Evolutionary conservation across 1,140 invertebrate genomes (phyloP).

Genomic region (Rhyzopertha dominica): DNA sequence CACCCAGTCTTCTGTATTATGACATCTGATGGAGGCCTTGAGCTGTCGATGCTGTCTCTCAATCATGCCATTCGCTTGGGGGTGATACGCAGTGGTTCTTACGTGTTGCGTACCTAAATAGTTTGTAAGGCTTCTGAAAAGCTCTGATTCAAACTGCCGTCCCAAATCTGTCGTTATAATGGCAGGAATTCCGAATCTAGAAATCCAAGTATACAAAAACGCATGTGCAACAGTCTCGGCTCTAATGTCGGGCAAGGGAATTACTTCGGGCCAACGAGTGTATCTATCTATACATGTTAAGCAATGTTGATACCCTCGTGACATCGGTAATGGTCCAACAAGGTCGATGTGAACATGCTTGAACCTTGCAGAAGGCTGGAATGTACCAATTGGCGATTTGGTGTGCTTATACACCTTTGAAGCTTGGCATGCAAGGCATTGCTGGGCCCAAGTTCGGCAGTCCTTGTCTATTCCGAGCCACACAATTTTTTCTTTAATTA

Average conservation of each 20-base stretch:
- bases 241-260: constrained; percentile 34
- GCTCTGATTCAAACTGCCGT: constrained; percentile 38
- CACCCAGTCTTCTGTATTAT: constrained; percentile 21
- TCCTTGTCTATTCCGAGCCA: too few species aligned
- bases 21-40: constrained; percentile 29
- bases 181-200: constrained; percentile 39
- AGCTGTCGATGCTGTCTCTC: constrained; percentile 36
- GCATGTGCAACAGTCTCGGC: constrained; percentile 37
- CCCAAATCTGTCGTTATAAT: constrained; percentile 44
- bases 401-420: too few species aligned
- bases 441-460: too few species aligned
- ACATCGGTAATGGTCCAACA: constrained; percentile 33
- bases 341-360: constrained; percentile 37
- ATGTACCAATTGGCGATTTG: constrained; percentile 23
- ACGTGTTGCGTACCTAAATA: constrained; percentile 16
- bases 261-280: constrained; percentile 44
- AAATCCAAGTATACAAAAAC: constrained; percentile 35
- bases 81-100: constrained; percentile 32
- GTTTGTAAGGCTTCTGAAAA: constrained; percentile 22
- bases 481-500: too few species aligned
- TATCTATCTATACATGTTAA: constrained; percentile 45
- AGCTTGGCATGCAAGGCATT: too few species aligned
- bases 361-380: constrained; percentile 25
- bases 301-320: constrained; percentile 35
- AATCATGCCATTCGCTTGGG: constrained; percentile 35